Evolutionary conservation across 2,888 invertebrate species (phyloP), one percentile per base, ranked within the genome.

Genomic region (Andrena fulva): DNA sequence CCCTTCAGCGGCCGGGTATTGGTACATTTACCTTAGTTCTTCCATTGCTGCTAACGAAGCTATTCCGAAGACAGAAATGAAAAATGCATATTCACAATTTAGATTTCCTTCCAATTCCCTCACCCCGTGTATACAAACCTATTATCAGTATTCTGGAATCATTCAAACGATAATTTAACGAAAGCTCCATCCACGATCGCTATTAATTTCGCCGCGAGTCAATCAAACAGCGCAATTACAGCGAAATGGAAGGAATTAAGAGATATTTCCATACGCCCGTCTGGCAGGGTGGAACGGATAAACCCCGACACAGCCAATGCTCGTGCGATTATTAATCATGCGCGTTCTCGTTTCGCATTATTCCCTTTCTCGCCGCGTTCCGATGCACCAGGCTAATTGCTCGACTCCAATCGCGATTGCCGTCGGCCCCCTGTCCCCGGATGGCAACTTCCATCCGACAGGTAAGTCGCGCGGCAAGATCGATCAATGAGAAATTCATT

Each of bases 351-450:
- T 54, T 56, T 27, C 73, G 56, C 63, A 56, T 73, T 68, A 69
- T 66, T 82, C 59, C 70, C 77, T 70, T 80, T 48, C 64, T 62
- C 83, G 64, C 56, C 31, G 69, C 42, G 52, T 74, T 48, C 68
- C 67, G 52, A 67, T 60, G 77, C 77, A 50, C 31, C 75, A 31
- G 24, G 31, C 75, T 68, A 68, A 78, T 78, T 68, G 75, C 77
- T 77, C 74, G 60, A 74, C 66, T 52, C 66, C 77, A 68, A 74
- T 68, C 31, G 75, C 67, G 66, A 77, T 78, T 78, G 68, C 20
- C 75, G n/a, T 20, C 42, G 67, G 67, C 63, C 35, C 71, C 62
- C 54, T 54, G 54, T 62, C 12, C 35, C 12, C 31, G 35, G 20
- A 42, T n/a, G 42, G 60, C 62, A 24, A 68, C 48, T 31, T 67